A percentile compares a stretch with the other conserved stretches of the same genome.
Evolutionary conservation across 64 coral and sea anemone genomes (phyloP).

Genomic region (Astreopora myriophthalma): DNA sequence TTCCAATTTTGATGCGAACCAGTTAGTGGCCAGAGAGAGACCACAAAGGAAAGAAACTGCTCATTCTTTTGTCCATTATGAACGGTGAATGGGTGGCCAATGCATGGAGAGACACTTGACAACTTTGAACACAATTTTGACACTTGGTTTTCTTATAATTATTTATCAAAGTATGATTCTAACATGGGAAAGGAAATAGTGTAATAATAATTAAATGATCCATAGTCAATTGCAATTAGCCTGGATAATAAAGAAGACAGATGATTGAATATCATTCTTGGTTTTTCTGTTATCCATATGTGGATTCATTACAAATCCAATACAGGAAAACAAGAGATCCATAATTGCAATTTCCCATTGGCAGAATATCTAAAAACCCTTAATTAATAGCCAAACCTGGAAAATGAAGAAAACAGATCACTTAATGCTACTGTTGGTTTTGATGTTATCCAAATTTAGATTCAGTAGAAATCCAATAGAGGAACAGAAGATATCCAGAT

Average conservation of each 20-base stretch:
- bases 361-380: too few relatives aligned
- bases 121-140: neutral
- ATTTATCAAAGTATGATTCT: too few relatives aligned
- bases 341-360: too few relatives aligned
- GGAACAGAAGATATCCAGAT: neutral
- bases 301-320: too few relatives aligned
- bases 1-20: slow-evolving; percentile 18
- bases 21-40: slow-evolving; percentile 19
- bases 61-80: slow-evolving; percentile 17
- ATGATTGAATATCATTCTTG: too few relatives aligned
- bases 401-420: too few relatives aligned
- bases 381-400: too few relatives aligned
- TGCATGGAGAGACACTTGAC: neutral
- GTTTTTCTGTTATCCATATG: neutral
- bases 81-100: slow-evolving; percentile 1
- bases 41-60: slow-evolving; percentile 13
- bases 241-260: too few relatives aligned
- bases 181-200: neutral
- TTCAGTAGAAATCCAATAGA: neutral
- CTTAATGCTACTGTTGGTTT: neutral
- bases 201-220: neutral
- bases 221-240: too few relatives aligned
- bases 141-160: neutral
- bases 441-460: neutral
- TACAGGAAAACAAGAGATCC: too few relatives aligned